Conservation (phyloP, 2,888 invertebrate species). For the Dicranocentrus wangi region DNA sequence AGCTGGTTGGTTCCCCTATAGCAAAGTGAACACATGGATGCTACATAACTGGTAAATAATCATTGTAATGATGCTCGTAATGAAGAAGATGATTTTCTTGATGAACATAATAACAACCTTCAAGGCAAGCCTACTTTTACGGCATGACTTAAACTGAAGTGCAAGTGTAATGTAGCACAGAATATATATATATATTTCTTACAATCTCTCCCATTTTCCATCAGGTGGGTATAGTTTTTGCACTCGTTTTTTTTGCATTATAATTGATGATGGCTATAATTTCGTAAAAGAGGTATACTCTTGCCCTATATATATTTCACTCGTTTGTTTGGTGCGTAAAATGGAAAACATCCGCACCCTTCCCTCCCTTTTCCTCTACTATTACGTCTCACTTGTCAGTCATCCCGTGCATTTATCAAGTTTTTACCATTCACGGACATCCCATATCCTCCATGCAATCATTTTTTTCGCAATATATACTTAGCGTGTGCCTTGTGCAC, state of each 20-base stretch:
- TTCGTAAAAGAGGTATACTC: not conserved
- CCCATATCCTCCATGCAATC: not conserved
- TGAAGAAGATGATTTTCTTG: slow-evolving; percentile 14
- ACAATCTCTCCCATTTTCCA: not conserved
- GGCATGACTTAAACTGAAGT: not conserved
- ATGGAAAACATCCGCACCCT: slow-evolving; percentile 2
- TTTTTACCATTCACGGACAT: slow-evolving; percentile 5
- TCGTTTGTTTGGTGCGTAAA: slow-evolving; percentile 7
- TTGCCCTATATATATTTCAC: slow-evolving; percentile 5
- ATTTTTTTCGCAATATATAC: no score
- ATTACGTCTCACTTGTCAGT: not conserved
- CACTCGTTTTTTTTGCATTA: slow-evolving; percentile 6
- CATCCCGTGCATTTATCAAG: not conserved
- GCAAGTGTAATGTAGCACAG: no score
- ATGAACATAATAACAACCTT: not conserved
- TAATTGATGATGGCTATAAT: slow-evolving; percentile 2
- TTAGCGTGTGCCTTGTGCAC: no score
- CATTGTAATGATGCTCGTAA: slow-evolving; percentile 9
- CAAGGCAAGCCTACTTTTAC: not conserved
- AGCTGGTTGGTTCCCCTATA: slow-evolving; percentile 8
- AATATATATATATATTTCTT: not conserved
- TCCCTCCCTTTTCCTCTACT: slow-evolving; percentile 6
- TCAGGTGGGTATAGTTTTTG: slow-evolving; percentile 2
- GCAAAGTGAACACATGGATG: not conserved
- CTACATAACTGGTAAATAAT: not conserved